phyloP scores from a whole-genome alignment of 2,113 vertebrate genomes.

The Bufo bufo region DNA sequence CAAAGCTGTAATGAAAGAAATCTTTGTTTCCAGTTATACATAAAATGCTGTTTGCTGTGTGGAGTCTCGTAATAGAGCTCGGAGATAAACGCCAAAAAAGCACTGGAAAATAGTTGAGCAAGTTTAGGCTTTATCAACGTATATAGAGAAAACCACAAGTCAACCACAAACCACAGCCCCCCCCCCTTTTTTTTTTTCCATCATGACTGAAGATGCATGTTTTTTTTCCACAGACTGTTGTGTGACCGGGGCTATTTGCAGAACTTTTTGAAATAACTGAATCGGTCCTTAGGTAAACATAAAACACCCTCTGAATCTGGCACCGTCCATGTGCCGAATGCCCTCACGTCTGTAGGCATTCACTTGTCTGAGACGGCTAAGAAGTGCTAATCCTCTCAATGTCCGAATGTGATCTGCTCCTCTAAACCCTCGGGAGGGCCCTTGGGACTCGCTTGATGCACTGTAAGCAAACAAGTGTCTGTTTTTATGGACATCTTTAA shows the following conservation, averaged over 20 bases:
- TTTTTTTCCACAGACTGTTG: slow-evolving; percentile 61
- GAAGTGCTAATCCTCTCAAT: not conserved
- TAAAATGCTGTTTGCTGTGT: slow-evolving; percentile 2
- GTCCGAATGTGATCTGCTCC: not conserved
- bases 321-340: not conserved
- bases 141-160: slow-evolving; percentile 71
- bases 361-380: not conserved
- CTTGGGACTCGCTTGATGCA: not conserved
- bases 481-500: not conserved
- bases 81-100: slow-evolving; percentile 15
- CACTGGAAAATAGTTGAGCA: slow-evolving; percentile 61
- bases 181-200: slow-evolving; percentile 79
- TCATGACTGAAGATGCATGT: slow-evolving; percentile 67
- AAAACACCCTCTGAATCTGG: not conserved
- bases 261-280: slow-evolving; percentile 59
- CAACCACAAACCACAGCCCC: slow-evolving; percentile 72
- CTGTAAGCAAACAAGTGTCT: not conserved
- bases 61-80: not conserved
- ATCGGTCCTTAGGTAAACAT: slow-evolving; percentile 50
- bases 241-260: slow-evolving; percentile 61
- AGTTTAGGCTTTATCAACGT: slow-evolving; percentile 49
- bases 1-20: slow-evolving; percentile 10
- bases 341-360: not conserved
- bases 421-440: not conserved
- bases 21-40: slow-evolving; percentile 18